These are phyloP conservation scores for Celastrina argiolus DNA, from an alignment of 2,888 invertebrate species.

Conservation along the genomic window DNA sequence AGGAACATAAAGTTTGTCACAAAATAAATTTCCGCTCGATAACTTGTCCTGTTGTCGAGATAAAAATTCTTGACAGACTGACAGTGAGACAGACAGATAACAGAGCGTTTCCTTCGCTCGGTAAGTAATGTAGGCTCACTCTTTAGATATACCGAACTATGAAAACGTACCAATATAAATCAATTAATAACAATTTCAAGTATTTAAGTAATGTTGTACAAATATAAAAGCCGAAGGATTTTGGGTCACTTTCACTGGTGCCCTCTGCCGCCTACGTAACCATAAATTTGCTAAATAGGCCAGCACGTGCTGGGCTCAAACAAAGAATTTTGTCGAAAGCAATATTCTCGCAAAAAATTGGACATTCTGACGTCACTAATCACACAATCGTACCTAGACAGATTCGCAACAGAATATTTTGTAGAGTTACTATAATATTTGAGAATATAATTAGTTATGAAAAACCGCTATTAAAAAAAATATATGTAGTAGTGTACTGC, in stretches of 20 bases:
- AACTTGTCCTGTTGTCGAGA: background rate
- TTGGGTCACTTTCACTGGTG: background rate
- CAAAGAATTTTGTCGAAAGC: slow-evolving; percentile 2
- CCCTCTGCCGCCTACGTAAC: background rate
- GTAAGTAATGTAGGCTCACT: no score
- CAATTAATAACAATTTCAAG: background rate
- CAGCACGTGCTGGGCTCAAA: background rate
- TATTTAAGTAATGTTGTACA: background rate
- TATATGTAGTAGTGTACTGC: no score
- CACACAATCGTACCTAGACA: background rate
- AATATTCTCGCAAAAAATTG: background rate
- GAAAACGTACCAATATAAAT: background rate
- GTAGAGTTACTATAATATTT: no score
- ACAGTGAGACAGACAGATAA: background rate
- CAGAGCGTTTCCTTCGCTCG: background rate
- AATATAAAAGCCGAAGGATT: slow-evolving; percentile 4
- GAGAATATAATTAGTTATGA: no score
- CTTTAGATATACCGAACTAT: background rate
- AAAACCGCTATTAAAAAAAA: no score
- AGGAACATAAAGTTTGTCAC: background rate
- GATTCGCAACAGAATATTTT: background rate
- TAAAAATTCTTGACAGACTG: background rate
- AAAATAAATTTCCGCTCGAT: background rate
- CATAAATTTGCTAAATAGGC: slow-evolving; percentile 3
- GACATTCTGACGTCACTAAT: background rate